Evolutionary conservation across 1,140 invertebrate species (phyloP).

Genomic region (Chelonus insularis): DNA sequence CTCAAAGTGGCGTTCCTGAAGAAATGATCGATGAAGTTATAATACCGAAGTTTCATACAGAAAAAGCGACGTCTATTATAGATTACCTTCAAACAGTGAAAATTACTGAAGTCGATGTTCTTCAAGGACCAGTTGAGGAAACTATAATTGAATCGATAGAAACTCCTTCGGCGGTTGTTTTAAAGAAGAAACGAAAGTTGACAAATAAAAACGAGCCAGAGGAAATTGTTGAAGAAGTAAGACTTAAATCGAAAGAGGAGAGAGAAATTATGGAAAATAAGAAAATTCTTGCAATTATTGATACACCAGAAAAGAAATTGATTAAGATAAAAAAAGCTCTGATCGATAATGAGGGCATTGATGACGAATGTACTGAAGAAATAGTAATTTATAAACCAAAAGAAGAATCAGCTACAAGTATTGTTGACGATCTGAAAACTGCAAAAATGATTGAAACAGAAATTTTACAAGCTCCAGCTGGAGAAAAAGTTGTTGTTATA

Average conservation of each 20-base stretch:
- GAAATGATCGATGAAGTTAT: constrained; percentile 37
- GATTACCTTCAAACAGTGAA: constrained; percentile 21
- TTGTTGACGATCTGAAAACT: constrained; percentile 25
- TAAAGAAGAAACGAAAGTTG: constrained; percentile 41
- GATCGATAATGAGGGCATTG: constrained; percentile 34
- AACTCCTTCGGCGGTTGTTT: constrained; percentile 38
- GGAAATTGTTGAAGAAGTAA: constrained; percentile 31
- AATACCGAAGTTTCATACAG: constrained; percentile 33
- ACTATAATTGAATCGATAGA: constrained; percentile 33
- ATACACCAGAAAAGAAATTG: constrained; percentile 33
- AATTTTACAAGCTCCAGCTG: constrained; percentile 15
- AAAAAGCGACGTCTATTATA: constrained; percentile 30
- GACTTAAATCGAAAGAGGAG: constrained; percentile 25
- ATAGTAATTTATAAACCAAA: constrained; percentile 37
- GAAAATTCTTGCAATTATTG: constrained; percentile 33
- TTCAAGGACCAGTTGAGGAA: constrained; percentile 25
- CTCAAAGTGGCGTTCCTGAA: constrained; percentile 32
- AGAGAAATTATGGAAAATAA: constrained; percentile 26
- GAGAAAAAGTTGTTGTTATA: constrained; percentile 23
- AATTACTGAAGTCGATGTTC: constrained; percentile 27
- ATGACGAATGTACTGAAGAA: constrained; percentile 35
- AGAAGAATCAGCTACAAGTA: constrained; percentile 24
- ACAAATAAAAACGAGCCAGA: constrained; percentile 36
- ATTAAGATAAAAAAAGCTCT: constrained; percentile 36
- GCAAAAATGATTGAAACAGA: constrained; percentile 33